Evolutionary conservation across 2,113 vertebrate genomes (phyloP).

Genomic region (Pelodiscus sinensis): DNA sequence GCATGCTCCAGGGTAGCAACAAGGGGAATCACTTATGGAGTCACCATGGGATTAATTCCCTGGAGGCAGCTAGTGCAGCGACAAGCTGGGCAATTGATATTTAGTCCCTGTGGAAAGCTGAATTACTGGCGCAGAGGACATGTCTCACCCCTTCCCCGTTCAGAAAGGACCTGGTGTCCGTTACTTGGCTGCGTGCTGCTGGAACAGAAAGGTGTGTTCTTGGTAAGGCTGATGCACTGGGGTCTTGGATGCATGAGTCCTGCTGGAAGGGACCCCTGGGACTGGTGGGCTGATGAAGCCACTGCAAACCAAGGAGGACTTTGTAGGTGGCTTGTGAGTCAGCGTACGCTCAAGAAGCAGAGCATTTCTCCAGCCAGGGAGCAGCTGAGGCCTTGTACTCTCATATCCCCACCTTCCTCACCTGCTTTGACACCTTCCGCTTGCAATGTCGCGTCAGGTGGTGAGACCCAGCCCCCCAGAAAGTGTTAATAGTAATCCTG

Average conservation of each 20-base stretch:
- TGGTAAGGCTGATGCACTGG: neutral
- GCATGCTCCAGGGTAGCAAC: neutral
- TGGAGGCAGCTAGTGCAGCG: neutral
- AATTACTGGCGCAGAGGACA: neutral
- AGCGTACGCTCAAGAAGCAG: neutral
- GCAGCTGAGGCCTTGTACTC: conserved; percentile 47
- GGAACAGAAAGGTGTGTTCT: neutral
- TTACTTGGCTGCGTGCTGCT: neutral
- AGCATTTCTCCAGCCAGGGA: neutral
- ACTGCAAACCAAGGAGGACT: neutral
- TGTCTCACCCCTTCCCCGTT: neutral
- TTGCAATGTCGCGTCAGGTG: conserved; percentile 42
- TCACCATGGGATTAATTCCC: neutral
- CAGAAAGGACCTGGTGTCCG: neutral
- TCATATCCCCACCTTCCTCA: conserved; percentile 46
- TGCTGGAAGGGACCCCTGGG: neutral
- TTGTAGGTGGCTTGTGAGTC: conserved; percentile 14
- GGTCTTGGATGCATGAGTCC: neutral
- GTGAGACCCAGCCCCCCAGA: conserved; percentile 28
- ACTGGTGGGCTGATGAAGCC: neutral
- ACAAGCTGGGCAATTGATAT: neutral
- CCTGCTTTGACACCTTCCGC: neutral
- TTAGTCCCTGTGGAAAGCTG: too few relatives aligned
- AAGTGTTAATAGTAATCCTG: conserved; percentile 27
- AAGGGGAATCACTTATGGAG: neutral